Evolutionary conservation across 2,113 vertebrate genomes (phyloP).

Genomic region (Bubo blakistoni): DNA sequence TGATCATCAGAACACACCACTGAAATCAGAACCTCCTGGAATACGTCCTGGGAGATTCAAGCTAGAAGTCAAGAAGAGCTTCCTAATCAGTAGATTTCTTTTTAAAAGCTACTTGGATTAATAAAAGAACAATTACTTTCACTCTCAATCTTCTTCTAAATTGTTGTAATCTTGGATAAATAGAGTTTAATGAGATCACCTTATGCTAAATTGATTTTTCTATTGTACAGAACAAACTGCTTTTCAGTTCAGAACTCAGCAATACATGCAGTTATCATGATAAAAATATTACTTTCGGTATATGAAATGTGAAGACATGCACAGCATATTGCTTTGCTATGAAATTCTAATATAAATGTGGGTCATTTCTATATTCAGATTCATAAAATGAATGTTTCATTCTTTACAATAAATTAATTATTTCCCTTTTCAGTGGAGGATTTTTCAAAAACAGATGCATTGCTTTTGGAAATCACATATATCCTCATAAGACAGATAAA

Average conservation of each 20-base stretch:
- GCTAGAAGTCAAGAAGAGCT: background rate
- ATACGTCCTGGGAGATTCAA: background rate
- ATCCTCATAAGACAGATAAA: conserved; percentile 37
- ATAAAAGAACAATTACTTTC: conserved; percentile 56
- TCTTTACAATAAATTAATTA: background rate
- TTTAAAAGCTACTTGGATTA: conserved; percentile 24
- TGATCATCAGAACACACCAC: background rate
- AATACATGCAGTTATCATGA: background rate
- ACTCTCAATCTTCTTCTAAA: conserved; percentile 30
- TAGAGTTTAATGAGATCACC: conserved; percentile 50
- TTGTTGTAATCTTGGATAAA: conserved; percentile 50
- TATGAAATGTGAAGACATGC: background rate
- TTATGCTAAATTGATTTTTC: conserved; percentile 54
- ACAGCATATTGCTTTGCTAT: background rate
- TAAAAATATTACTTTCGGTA: conserved; percentile 1
- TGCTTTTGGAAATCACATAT: conserved; percentile 26
- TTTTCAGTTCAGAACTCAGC: conserved; percentile 6
- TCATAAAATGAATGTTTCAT: conserved; percentile 26
- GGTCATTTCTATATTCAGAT: background rate
- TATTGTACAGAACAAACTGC: background rate
- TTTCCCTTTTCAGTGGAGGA: background rate
- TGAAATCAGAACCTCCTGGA: background rate
- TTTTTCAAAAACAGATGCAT: conserved; percentile 21
- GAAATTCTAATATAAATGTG: conserved; percentile 19
- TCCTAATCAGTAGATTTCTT: conserved; percentile 15